Conservation (phyloP, 1,140 invertebrate species). For the Psix sp. region DNA sequence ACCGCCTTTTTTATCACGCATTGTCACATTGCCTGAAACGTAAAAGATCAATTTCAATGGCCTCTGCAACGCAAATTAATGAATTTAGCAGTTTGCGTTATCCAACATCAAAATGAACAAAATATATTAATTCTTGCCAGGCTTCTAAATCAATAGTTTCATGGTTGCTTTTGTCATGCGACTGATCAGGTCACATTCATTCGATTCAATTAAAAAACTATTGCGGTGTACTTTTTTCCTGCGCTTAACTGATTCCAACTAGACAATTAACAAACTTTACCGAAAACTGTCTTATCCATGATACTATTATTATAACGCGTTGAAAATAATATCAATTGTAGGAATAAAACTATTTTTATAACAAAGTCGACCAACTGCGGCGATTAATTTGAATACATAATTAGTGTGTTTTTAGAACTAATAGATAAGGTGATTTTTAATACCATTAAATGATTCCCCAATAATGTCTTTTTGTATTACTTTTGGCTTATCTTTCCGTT, state of each 20-base stretch:
- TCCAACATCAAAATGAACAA: conserved; percentile 32
- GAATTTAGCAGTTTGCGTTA: conserved; percentile 22
- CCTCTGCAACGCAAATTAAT: conserved; percentile 29
- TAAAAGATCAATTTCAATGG: conserved; percentile 8
- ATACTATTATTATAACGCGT: too few relatives aligned
- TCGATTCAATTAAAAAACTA: conserved; percentile 16
- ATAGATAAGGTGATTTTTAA: conserved; percentile 1
- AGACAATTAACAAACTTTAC: too few relatives aligned
- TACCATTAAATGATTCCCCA: conserved; percentile 48
- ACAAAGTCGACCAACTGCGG: too few relatives aligned
- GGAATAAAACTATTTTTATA: background rate
- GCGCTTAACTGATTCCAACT: too few relatives aligned
- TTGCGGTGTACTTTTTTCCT: too few relatives aligned
- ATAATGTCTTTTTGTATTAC: conserved; percentile 41
- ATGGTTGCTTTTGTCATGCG: conserved; percentile 10
- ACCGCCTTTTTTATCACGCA: conserved; percentile 93
- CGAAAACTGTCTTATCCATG: too few relatives aligned
- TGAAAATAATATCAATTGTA: too few relatives aligned
- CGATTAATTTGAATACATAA: too few relatives aligned
- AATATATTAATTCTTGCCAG: conserved; percentile 46
- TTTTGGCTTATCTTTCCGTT: conserved; percentile 47
- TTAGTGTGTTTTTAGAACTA: too few relatives aligned
- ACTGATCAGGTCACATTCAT: conserved; percentile 15
- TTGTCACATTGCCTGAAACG: conserved; percentile 81
- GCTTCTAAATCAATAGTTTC: conserved; percentile 49